Base-by-base conservation (phyloP, 2,888 invertebrate species). In the Lathronympha strigana region DNA sequence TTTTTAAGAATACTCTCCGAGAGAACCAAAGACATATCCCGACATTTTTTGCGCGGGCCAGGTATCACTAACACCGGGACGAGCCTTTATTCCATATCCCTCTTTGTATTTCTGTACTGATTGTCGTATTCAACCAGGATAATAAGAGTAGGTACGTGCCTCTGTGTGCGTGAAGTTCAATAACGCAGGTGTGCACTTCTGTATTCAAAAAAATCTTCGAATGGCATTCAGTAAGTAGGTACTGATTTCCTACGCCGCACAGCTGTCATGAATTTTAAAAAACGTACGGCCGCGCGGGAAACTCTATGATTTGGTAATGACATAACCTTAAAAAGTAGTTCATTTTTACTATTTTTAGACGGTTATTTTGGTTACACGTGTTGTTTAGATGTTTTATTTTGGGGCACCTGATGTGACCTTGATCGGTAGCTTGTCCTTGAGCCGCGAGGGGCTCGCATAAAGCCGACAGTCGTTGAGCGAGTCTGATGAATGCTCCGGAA, bases 41-140 rank as follows among this genome's bases (percentile, higher is more conserved):
- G 43, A 45, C 64, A 25, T 61, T 31, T 72, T 80, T 79, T 77
- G 72, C 73, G 63, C 64, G 45, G 31, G 23, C 66, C 71, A 71
- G 72, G 75, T 76, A 77, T 79, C 78, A 74, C 76, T 74, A 67
- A 72, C 70, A 67, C 71, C 51, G 66, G 67, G 62, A 66, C 70
- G 67, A 68, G 63, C 67, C 71, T 72, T 74, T 73, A 73, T 73
- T 68, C 76, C 72, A 68, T 67, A 71, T 74, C 73, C 72, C 76
- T 71, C 73, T 74, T 75, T 66, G 57, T 67, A 67, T 53, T 62
- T 54, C 62, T 66, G 61, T 74, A 68, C 66, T 75, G 75, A 76
- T 79, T 81, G 76, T 79, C 76, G 79, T 72, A 79, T 79, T 77
- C 75, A 79, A 67, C 19, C 49, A 73, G 81, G 77, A 77, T 78